These are phyloP conservation scores for Pherbina coryleti DNA, from an alignment of 2,888 invertebrate genomes.

Conservation along the genomic window DNA sequence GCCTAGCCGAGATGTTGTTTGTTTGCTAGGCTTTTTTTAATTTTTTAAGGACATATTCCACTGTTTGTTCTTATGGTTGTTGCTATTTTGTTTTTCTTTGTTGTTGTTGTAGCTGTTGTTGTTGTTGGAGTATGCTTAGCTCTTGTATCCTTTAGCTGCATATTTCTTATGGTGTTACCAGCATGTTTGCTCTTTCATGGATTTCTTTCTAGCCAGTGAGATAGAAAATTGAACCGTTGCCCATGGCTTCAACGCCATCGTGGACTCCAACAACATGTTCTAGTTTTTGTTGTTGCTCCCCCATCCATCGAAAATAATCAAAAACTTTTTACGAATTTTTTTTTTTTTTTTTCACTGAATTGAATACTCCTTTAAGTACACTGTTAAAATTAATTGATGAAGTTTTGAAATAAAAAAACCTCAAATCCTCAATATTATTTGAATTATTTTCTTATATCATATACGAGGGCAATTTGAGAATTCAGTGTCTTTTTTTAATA, in stretches of 20 bases:
- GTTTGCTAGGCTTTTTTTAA: background rate
- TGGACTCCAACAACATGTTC: background rate
- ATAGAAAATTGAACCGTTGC: conserved; percentile 42
- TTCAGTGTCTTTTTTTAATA: no score
- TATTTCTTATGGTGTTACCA: background rate
- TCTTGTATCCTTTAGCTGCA: background rate
- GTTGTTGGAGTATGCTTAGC: background rate
- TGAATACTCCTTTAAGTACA: background rate
- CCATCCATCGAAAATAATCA: background rate
- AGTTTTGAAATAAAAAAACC: no score
- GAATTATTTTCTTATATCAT: no score
- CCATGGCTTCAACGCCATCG: conserved; percentile 17
- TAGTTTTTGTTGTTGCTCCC: background rate
- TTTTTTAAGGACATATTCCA: background rate
- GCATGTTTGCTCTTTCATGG: background rate
- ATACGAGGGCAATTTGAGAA: no score
- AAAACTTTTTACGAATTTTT: no score
- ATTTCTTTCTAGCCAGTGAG: conserved; percentile 35
- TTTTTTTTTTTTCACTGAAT: no score
- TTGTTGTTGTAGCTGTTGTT: background rate
- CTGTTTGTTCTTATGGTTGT: background rate
- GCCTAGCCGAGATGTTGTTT: background rate
- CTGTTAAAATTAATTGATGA: background rate
- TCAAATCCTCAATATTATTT: no score
- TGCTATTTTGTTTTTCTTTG: background rate